Base-by-base conservation (phyloP, 2,113 vertebrate species). In the Phodopus roborovskii region DNA sequence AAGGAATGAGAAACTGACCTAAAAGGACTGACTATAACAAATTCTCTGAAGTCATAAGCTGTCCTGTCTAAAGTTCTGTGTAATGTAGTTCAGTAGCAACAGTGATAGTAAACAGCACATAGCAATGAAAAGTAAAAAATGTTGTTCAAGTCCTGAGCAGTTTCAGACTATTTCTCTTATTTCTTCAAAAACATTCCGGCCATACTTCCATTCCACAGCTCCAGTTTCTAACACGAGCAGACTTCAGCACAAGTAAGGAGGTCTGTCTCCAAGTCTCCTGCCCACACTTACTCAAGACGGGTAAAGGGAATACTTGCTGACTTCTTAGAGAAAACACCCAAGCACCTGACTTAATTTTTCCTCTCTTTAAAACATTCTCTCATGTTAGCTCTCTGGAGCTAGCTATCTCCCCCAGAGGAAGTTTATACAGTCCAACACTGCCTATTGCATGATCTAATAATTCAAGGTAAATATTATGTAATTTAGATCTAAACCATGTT, bases 161-260 rank as follows among this genome's bases (percentile, higher is more conserved):
- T 75, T 95, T 94, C 56, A 73, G 39, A 15, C 56, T 24, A 77
- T 77, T 92, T 48, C 90, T 92, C 83, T 90, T 28, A 70, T 70
- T 84, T 70, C 60, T 68, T 64, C 56, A 62, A 88, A 92, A 90
- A 39, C 58, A 85, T 56, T 62, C n/a, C 36, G 53, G 45, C 36
- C 92, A 81, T 71, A 87, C n/a, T 42, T 84, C n/a, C 36, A 33
- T 96, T 95, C 48, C 45, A 86, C 30, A 70, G 64, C 30, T 75
- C 68, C 7, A 77, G 36, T 79, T 88, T 94, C 77, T 77, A 96
- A 62, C 33, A 2, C 50, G 28, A 30, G 71, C 62, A 42, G n/a
- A 83, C 36, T 88, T 92, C 71, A 94, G 58, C 60, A 73, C 91
- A 53, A 81, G 39, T 64, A 81, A 45, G 15, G 16, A 60, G 56